phyloP scores from a whole-genome alignment of 1,140 invertebrate species.

The Plodia interpunctella region DNA sequence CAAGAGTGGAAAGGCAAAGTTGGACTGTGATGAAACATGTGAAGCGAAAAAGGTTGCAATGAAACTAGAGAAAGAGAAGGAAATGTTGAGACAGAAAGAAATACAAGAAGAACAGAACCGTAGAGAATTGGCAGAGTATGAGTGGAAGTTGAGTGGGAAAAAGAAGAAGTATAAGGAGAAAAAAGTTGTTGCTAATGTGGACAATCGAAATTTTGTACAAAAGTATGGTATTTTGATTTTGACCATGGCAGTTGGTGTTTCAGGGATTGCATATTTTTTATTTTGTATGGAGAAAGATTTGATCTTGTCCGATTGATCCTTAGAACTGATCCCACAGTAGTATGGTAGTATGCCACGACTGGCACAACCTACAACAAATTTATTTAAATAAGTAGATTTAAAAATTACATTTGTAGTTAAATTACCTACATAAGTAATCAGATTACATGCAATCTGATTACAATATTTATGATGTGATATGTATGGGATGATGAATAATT shows the following conservation, averaged over 20 bases:
- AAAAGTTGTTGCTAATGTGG: conserved; percentile 47
- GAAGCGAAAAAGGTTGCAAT: conserved; percentile 76
- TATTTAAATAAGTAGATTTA: no score
- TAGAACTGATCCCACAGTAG: no score
- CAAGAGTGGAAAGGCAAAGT: conserved; percentile 66
- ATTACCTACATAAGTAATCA: no score
- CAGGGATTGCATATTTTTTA: conserved; percentile 44
- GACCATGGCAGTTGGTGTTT: conserved; percentile 37
- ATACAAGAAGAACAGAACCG: conserved; percentile 82
- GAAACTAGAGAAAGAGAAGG: conserved; percentile 70
- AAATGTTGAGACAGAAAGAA: conserved; percentile 75
- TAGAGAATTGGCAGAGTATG: conserved; percentile 83
- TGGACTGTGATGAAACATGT: conserved; percentile 82
- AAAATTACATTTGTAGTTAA: no score
- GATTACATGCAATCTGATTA: no score
- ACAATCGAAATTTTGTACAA: conserved; percentile 53
- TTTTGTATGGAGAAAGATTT: conserved; percentile 29
- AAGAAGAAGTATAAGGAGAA: conserved; percentile 71
- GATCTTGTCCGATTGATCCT: no score
- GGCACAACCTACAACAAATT: no score
- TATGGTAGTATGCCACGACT: no score
- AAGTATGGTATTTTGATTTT: conserved; percentile 67
- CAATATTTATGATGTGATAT: no score
- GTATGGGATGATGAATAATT: no score
- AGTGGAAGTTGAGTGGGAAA: conserved; percentile 83